Conservation (phyloP, 2,797 vertebrate species). For the Macroramphosus scolopax region DNA sequence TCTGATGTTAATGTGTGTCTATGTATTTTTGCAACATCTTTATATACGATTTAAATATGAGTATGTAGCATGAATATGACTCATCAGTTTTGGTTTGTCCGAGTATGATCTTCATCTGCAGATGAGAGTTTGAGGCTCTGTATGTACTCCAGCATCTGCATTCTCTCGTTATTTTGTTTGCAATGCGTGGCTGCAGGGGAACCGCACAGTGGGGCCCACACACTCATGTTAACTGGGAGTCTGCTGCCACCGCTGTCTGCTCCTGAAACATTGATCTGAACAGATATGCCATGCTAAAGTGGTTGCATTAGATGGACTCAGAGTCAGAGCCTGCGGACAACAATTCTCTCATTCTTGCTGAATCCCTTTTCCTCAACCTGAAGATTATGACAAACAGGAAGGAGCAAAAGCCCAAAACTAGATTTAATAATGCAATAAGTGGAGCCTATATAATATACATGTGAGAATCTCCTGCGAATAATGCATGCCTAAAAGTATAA, state of each 20-base stretch:
- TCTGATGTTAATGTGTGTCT: conserved; percentile 33
- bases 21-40: conserved; percentile 3
- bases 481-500: too few relatives aligned
- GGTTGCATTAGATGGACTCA: conserved; percentile 23
- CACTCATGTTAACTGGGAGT: conserved; percentile 40
- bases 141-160: too few relatives aligned
- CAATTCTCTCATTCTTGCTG: conserved; percentile 14
- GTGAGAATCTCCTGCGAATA: too few relatives aligned
- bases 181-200: conserved; percentile 21
- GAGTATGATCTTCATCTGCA: too few relatives aligned
- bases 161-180: too few relatives aligned
- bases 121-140: too few relatives aligned
- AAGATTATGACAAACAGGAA: conserved; percentile 17
- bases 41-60: too few relatives aligned
- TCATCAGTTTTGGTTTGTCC: too few relatives aligned
- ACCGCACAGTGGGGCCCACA: conserved; percentile 8
- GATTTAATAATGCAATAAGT: neutral
- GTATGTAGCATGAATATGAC: too few relatives aligned
- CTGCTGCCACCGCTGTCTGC: conserved; percentile 32
- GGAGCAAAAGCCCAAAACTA: conserved; percentile 4
- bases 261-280: conserved; percentile 40
- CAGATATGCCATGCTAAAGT: conserved; percentile 26
- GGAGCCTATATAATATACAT: neutral
- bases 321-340: conserved; percentile 12
- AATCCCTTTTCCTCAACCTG: conserved; percentile 14